Conservation (phyloP, 2,888 invertebrate genomes). For the Globia sparganii region DNA sequence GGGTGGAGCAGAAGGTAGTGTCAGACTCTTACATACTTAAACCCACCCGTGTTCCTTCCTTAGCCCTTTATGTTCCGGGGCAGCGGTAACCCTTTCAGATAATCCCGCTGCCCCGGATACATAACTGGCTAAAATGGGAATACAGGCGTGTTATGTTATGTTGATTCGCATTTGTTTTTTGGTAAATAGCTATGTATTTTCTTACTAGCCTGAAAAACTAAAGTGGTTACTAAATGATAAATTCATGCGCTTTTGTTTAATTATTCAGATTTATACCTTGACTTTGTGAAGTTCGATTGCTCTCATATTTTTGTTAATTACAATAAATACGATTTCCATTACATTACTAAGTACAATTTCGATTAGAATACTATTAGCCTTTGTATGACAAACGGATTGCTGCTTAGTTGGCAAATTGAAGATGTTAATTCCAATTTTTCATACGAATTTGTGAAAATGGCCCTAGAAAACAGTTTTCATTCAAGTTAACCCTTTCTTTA, state of each 20-base stretch:
- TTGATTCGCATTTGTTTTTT: background rate
- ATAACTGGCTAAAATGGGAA: background rate
- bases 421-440: no score
- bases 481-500: background rate
- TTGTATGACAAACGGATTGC: background rate
- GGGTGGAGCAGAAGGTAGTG: no score
- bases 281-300: conserved; percentile 4
- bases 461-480: background rate
- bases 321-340: conserved; percentile 20
- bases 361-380: background rate
- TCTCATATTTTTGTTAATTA: conserved; percentile 6
- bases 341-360: background rate
- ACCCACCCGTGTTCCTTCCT: no score
- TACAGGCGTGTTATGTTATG: background rate
- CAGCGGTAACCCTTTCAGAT: no score
- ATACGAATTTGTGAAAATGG: background rate
- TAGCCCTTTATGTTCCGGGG: no score
- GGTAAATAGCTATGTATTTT: background rate
- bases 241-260: background rate
- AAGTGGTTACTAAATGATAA: background rate
- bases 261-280: background rate
- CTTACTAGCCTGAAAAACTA: background rate
- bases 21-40: no score
- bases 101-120: no score
- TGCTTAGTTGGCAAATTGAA: no score